Evolutionary conservation across 2,888 invertebrate species (phyloP), one percentile per base, ranked within the genome.

Genomic region (Drosophila bunnanda): DNA sequence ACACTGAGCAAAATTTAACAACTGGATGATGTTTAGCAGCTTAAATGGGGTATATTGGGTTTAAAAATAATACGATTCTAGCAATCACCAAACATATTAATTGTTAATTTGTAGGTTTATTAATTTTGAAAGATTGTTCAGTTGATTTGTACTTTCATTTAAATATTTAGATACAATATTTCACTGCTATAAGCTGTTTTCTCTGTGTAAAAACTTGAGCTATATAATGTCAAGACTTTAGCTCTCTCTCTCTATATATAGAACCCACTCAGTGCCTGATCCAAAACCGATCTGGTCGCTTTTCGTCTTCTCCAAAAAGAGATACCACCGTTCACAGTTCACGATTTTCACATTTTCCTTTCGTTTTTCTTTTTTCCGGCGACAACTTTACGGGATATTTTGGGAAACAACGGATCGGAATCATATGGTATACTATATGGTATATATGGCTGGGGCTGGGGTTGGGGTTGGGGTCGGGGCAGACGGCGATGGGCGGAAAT

Each of bases 301-400:
- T 50, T 50, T 34, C 32, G 52, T 65, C 36, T 83, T 78, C 67
- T 56, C 44, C 41, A 50, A 46, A 46, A 67, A 62, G 61, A 50
- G 32, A 34, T 50, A 50, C 50, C 32, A 50, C 61, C 46, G 25
- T 36, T 30, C 61, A 56, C 62, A 36, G 17, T 36, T 44, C 61
- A 61, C 75, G 61, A 53, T 77, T 70, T 71, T 65, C 75, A 32
- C 62, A 62, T 64, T 66, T 64, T n/a, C n/a, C n/a, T 56, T 10
- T n/a, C 2, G n/a, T 38, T 38, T 38, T 4, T n/a, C 4, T 17
- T 20, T 15, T 43, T 43, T 43, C 67, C 67, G 64, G 58, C 80
- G 54, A 65, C 69, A 65, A 75, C 58, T 78, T 75, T 54, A 36
- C 36, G 43, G 44, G 61, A 68, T 81, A 84, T 81, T 79, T 85